Conservation (phyloP, 2,888 invertebrate genomes). For the Brachyptera risi region DNA sequence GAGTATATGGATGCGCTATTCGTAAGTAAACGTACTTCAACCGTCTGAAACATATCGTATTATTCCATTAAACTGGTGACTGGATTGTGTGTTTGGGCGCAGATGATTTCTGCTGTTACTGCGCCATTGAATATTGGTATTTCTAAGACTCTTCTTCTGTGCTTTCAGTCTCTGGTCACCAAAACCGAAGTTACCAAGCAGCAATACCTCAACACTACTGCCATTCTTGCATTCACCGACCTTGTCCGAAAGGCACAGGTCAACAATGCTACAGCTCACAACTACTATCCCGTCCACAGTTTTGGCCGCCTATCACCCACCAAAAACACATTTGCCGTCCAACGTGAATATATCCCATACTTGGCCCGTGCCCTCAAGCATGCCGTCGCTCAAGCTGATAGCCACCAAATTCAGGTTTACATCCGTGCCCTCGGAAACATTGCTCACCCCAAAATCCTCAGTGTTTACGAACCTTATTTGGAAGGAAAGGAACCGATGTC, state of each 20-base stretch:
- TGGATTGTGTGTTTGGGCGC: not conserved
- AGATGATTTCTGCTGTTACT: not conserved
- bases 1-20: conserved; percentile 59
- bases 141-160: not conserved
- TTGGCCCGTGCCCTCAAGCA: conserved; percentile 51
- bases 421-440: conserved; percentile 62
- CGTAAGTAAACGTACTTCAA: conserved; percentile 40
- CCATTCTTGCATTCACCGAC: conserved; percentile 55
- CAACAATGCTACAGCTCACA: conserved; percentile 53
- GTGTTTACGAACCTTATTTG: conserved; percentile 61
- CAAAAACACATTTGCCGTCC: conserved; percentile 52
- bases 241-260: conserved; percentile 59
- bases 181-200: conserved; percentile 53
- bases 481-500: conserved; percentile 56
- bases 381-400: conserved; percentile 53
- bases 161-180: conserved; percentile 48
- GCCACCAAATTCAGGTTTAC: conserved; percentile 55
- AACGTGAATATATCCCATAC: conserved; percentile 57
- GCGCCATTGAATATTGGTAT: not conserved
- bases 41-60: not conserved
- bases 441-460: conserved; percentile 57
- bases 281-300: conserved; percentile 60
- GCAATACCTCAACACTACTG: conserved; percentile 51
- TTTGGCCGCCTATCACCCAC: conserved; percentile 55
- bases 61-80: not conserved